Evolutionary conservation across 2,888 invertebrate species (phyloP), one percentile per base, ranked within the genome.

Genomic region (Oligia strigilis): DNA sequence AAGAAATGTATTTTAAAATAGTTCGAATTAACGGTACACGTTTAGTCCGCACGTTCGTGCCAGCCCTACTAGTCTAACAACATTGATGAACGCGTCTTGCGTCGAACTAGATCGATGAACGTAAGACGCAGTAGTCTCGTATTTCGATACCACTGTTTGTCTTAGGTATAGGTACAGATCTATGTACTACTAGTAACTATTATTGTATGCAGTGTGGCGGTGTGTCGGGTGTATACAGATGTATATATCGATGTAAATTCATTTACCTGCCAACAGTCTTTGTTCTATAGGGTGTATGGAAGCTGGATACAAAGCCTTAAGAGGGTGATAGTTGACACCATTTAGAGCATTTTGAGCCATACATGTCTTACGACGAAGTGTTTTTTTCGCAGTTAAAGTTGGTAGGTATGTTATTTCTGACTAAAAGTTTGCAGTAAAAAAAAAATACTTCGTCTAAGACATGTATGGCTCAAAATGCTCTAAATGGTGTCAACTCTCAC

Each of bases 141-240:
- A 80, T 80, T 83, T 77, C 77, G 46, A 67, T 67, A 82, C 17
- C 4, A 23, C 43, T 82, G 83, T 82, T 67, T 67, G 66, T n/a
- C 40, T 80, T 19, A 19, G 64, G 19, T 55, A 11, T 49, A 19
- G 17, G 29, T 49, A 62, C 13, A 17, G 13, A 8, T 23, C 17
- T 36, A 65, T 4, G 9, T 2, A 9, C 11, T 43, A 36, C 52
- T 60, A 11, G 23, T 58, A n/a, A 62, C 29, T 29, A n/a, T 62
- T 62, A 13, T 60, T 60, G 60, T 62, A n/a, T 14, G 14, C 14
- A 52, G 17, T 29, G 60, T 29, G n/a, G n/a, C 2, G n/a, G 14
- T 13, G 60, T 62, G 29, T 13, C n/a, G 29, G 60, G 29, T 29
- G 29, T 29, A 29, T 13, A 29, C 60, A 14, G 13, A n/a, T 29